Base-by-base conservation (phyloP, 64 coral and sea anemone genomes). In the Exaiptasia diaphana region DNA sequence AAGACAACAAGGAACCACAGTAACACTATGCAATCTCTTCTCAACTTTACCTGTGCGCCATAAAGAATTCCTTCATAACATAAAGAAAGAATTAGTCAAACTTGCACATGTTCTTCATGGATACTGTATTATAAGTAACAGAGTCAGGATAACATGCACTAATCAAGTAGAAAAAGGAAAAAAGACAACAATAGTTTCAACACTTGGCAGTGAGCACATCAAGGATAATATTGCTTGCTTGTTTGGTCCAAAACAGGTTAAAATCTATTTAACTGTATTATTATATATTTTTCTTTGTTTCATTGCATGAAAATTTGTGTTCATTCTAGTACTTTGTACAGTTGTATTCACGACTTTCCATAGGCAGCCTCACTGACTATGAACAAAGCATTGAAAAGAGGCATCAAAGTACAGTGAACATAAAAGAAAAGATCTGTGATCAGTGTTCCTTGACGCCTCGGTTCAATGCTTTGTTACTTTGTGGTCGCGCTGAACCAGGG, bases 181-280 rank as follows among this genome's bases (percentile, higher is more conserved):
- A 62, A 99, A 74, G 72, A 88, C 42, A 20, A 61, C 83, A 2
- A 38, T 89, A 61, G 74, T 99, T 32, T 69, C 89, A 12, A 99
- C 95, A 50, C 83, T 68, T 85, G 95, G 89, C 14, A 92, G 80
- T 39, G 41, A 57, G 0, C 81, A 92, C 33, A 87, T 99, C 3
- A 99, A 82, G 46, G 95, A 93, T 32, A 99, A 99, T 41, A 99
- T 99, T 9, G 85, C 79, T 13, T 88, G 85, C 74, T 85, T 99
- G 13, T 99, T 99, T 93, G 95, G 95, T 13, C 89, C 85, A 68
- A 99, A 99, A 73, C 95, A 99, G 90, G 95, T 99, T 38, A 49
- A 34, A 30, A 30, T n/a, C n/a, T n/a, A n/a, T n/a, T n/a, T n/a
- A n/a, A n/a, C n/a, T n/a, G n/a, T n/a, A n/a, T n/a, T n/a, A n/a